Evolutionary conservation across 2,113 vertebrate genomes (phyloP).

Genomic region (Thalassarche chlororhynchos): DNA sequence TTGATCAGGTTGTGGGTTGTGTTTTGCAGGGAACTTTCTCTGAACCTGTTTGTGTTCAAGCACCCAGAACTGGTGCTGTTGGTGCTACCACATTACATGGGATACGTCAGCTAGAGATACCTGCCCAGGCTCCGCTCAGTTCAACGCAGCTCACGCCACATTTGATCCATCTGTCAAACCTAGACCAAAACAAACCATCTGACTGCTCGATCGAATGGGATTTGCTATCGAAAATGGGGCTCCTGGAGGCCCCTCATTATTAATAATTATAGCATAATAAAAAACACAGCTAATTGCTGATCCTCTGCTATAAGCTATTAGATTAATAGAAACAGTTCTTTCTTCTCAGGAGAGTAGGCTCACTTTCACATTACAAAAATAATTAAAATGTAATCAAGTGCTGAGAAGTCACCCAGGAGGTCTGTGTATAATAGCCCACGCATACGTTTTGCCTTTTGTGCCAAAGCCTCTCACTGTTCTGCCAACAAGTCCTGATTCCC

Average conservation of each 20-base stretch:
- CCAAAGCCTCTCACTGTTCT: neutral
- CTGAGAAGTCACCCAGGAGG: slow-evolving; percentile 22
- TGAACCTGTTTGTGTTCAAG: fast-evolving
- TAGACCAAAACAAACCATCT: neutral
- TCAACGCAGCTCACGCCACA: neutral
- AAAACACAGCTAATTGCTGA: slow-evolving; percentile 9
- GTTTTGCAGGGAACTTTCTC: neutral
- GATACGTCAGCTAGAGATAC: neutral
- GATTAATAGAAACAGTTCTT: slow-evolving; percentile 19
- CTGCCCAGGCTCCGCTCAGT: neutral
- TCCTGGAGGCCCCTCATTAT: neutral
- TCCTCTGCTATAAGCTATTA: slow-evolving; percentile 1
- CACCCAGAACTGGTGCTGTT: neutral
- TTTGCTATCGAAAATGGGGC: neutral
- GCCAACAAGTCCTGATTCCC: neutral
- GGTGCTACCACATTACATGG: fast-evolving
- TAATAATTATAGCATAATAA: slow-evolving; percentile 12
- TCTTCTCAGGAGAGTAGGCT: slow-evolving; percentile 16
- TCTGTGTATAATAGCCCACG: neutral
- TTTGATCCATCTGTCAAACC: neutral
- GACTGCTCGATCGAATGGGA: neutral
- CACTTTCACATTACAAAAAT: slow-evolving; percentile 22
- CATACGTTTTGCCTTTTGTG: neutral
- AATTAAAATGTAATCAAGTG: slow-evolving; percentile 51
- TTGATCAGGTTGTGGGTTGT: neutral